Conservation (phyloP, 2,113 vertebrate genomes). For the Eonycteris spelaea region DNA sequence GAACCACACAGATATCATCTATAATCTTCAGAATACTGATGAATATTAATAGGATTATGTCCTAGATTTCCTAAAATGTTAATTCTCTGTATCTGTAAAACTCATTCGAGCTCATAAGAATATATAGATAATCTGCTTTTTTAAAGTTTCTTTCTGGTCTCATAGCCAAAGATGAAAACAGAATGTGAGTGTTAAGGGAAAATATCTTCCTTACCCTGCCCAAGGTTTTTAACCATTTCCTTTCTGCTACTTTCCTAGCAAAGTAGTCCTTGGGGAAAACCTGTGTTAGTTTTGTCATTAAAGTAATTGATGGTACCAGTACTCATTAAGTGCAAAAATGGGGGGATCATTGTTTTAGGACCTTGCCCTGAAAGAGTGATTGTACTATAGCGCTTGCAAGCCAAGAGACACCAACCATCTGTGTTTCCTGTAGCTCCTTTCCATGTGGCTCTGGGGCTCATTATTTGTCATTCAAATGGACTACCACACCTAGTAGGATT, state of each 20-base stretch:
- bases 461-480: background rate
- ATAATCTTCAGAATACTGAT: background rate
- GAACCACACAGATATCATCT: background rate
- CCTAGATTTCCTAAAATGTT: constrained; percentile 31
- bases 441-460: background rate
- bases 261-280: background rate
- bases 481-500: background rate
- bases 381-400: background rate
- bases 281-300: background rate
- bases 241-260: background rate
- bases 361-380: background rate
- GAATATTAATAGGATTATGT: constrained; percentile 42
- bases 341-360: background rate
- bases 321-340: background rate
- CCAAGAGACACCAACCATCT: background rate
- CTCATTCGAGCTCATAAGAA: constrained; percentile 16
- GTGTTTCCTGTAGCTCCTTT: background rate
- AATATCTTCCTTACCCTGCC: background rate
- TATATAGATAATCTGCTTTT: constrained; percentile 24
- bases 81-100: constrained; percentile 31
- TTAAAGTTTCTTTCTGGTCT: background rate
- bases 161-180: constrained; percentile 42
- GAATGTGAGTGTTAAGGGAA: background rate
- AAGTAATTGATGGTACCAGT: background rate
- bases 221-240: background rate